Percentiles rank a stretch among this genome's conserved stretches.
Conservation (phyloP, 2,888 invertebrate species). For the Charanyca ferruginea region DNA sequence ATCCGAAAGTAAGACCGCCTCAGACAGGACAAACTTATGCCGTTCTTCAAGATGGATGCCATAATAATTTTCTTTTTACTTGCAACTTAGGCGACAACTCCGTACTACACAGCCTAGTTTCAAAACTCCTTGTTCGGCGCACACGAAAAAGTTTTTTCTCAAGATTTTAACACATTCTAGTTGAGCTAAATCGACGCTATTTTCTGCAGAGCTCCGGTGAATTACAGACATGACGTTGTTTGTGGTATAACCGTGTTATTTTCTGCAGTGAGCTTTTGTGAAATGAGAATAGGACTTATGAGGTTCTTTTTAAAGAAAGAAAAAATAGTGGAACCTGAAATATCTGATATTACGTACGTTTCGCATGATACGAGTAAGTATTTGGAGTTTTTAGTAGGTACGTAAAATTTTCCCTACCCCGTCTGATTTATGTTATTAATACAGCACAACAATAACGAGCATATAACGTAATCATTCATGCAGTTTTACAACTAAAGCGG, state of each 20-base stretch:
- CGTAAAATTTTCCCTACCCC: no score
- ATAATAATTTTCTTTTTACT: conserved; percentile 34
- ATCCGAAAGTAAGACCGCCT: background rate
- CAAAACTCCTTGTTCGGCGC: conserved; percentile 22
- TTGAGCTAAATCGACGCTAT: conserved; percentile 33
- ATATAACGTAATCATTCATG: conserved; percentile 3
- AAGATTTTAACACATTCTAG: conserved; percentile 46
- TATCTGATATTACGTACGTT: background rate
- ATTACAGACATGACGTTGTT: conserved; percentile 11
- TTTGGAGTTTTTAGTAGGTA: no score
- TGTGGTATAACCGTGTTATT: conserved; percentile 10
- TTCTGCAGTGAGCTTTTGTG: background rate
- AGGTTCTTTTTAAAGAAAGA: background rate
- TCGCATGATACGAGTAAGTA: no score
- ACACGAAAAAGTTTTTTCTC: conserved; percentile 39
- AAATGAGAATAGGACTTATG: conserved; percentile 12
- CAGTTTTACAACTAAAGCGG: background rate
- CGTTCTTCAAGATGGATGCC: conserved; percentile 34
- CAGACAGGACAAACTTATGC: background rate
- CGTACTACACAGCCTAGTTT: conserved; percentile 42
- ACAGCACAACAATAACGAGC: background rate
- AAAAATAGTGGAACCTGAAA: background rate
- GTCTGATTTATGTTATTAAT: no score
- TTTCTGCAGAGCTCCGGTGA: conserved; percentile 28
- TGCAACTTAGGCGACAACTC: conserved; percentile 18